A percentile compares a stretch with the other conserved stretches of the same genome.
phyloP scores from a whole-genome alignment of 2,888 invertebrate genomes.

The Pantelozetes paolii region DNA sequence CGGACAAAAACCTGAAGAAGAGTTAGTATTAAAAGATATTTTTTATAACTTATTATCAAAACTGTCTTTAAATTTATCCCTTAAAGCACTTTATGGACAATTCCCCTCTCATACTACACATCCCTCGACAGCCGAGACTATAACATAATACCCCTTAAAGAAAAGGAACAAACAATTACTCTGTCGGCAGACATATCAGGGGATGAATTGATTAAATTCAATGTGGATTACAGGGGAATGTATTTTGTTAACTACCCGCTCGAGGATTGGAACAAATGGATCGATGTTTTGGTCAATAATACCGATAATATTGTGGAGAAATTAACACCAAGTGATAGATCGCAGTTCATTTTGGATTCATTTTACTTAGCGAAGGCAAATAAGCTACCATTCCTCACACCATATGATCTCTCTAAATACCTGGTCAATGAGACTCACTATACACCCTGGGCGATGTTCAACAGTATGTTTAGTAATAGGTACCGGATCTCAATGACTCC shows the following conservation, averaged over 20 bases:
- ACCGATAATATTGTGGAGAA: background rate
- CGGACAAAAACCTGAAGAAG: slow-evolving; percentile 20
- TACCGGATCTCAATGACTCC: background rate
- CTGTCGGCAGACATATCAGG: background rate
- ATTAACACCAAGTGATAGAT: slow-evolving; percentile 63
- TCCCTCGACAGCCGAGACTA: background rate
- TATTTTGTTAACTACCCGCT: slow-evolving; percentile 54
- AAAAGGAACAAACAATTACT: slow-evolving; percentile 2
- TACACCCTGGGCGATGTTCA: slow-evolving; percentile 49
- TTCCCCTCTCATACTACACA: slow-evolving; percentile 39
- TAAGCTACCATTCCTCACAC: slow-evolving; percentile 56
- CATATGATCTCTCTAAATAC: slow-evolving; percentile 50
- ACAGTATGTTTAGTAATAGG: background rate
- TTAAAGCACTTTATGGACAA: slow-evolving; percentile 23
- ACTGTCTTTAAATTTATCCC: background rate
- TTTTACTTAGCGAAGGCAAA: slow-evolving; percentile 58
- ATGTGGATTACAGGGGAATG: slow-evolving; percentile 53
- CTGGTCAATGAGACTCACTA: slow-evolving; percentile 49
- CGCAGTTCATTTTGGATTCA: slow-evolving; percentile 82
- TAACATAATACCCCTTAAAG: background rate
- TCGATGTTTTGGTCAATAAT: slow-evolving; percentile 44
- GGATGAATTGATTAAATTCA: slow-evolving; percentile 33
- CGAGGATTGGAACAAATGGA: slow-evolving; percentile 53
- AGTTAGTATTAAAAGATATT: too few species aligned
- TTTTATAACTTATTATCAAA: slow-evolving; percentile 54